Evolutionary conservation across 2,797 vertebrate species (phyloP), one percentile per base, ranked within the genome.

Genomic region (Tenualosa ilisha): DNA sequence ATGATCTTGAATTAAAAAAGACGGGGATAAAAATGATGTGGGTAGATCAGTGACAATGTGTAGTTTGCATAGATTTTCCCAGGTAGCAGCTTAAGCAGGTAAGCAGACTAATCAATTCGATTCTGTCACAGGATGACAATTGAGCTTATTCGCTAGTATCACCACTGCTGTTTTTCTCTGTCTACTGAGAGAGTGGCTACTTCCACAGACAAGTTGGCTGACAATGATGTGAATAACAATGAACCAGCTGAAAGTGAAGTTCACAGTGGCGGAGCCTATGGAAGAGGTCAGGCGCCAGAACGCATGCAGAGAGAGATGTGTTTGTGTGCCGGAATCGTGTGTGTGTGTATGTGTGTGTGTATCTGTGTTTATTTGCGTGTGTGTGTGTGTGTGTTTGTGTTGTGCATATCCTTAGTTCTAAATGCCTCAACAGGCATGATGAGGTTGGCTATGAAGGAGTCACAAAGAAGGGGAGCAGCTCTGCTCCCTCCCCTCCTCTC

Each of bases 171-270:
- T 43, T 40, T 75, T 3, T 75, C 31, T 40, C 31, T 72, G 9
- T 40, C 81, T 82, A 87, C 84, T 84, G 86, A 89, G 91, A 90
- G 31, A 26, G 68, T 20, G 56, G 31, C 31, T 20, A 40, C 68
- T 92, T 92, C 91, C 79, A 85, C 82, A 88, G 89, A 87, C 51
- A 68, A 87, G n/a, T 56, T 68, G 85, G 87, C 92, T 89, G 91
- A 92, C 92, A 93, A 90, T 88, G 89, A 91, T 92, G 93, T 89
- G 91, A 93, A 93, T 94, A 92, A 93, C 91, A 93, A 93, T 93
- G 89, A 93, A 94, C 90, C 89, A 84, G 86, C 84, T 51, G 87
- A 89, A 92, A 75, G 88, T 90, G 89, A 91, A 90, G 92, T 88
- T 90, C 90, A 90, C 86, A 89, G 91, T 75, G 89, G 90, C 87